These are phyloP conservation scores for Petroica traversi DNA, from an alignment of 2,113 vertebrate genomes.

Conservation along the genomic window DNA sequence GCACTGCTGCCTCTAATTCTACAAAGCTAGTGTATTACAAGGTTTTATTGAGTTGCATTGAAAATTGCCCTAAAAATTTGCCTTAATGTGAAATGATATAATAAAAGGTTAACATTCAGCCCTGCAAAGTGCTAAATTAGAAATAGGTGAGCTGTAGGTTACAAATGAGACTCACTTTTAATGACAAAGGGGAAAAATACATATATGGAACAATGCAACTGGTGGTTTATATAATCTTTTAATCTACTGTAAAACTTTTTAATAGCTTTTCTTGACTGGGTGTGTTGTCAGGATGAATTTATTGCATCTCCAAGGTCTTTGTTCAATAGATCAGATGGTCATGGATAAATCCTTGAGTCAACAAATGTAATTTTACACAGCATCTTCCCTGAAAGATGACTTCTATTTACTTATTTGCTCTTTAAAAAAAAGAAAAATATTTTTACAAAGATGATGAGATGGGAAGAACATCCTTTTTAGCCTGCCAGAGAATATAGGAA, in stretches of 20 bases:
- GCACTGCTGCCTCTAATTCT: background rate
- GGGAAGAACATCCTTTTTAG: background rate
- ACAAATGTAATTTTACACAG: background rate
- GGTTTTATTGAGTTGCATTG: background rate
- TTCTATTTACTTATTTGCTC: background rate
- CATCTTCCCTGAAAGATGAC: background rate
- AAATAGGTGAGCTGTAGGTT: background rate
- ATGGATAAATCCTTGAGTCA: background rate
- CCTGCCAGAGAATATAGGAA: background rate
- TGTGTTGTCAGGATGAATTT: background rate
- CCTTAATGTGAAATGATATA: background rate
- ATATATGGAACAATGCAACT: background rate
- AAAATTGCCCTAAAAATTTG: background rate
- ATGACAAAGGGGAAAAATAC: background rate
- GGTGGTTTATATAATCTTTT: background rate
- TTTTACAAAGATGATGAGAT: background rate
- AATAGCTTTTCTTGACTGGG: background rate
- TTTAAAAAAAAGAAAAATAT: background rate
- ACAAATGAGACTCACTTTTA: background rate
- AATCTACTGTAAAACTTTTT: background rate
- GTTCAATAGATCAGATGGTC: accelerated
- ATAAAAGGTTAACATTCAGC: background rate
- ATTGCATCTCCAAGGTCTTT: background rate
- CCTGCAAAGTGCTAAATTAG: background rate
- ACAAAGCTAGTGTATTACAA: background rate